Evolutionary conservation across 2,113 vertebrate species (phyloP), one percentile per base, ranked within the genome.

Genomic region (Damaliscus lunatus): DNA sequence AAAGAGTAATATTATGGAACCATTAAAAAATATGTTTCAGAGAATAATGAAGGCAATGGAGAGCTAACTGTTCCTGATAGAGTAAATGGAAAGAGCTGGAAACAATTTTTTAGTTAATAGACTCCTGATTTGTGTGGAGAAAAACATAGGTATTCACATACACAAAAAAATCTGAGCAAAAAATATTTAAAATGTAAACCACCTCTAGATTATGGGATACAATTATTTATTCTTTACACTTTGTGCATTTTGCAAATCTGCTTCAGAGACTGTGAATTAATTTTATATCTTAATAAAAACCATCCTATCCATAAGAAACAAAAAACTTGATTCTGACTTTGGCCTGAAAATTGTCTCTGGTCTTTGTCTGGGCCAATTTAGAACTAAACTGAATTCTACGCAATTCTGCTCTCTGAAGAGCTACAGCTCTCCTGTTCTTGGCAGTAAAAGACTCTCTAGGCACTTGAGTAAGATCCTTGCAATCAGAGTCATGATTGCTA

Each of bases 401-500:
- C 81, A 96, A 96, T 98, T 94, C 93, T 7, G 64, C 91, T 50
- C 25, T 90, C 84, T 97, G 83, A 97, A 97, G 95, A 94, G 74
- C 91, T 1, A 62, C 29, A 6, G 83, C 92, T 94, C 55, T 40
- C 82, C 40, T 0, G 0, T 91, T 92, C 96, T 94, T 96, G 96
- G 93, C 96, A 93, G 89, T 86, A 93, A 97, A 97, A 98, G 94
- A 96, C 98, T 96, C 97, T 98, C 95, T 96, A 97, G 64, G 71
- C 96, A 92, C 97, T 98, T 84, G 93, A 98, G 71, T 50, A 25
- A 90, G 96, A 94, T 88, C 96, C 92, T 98, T 90, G 96, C 97
- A 98, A 98, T 98, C 98, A 98, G 96, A 95, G 93, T 40, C 71
- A 21, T 98, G 98, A 98, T 98, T 98, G 91, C 97, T 94, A 74